Evolutionary conservation across 2,888 invertebrate genomes (phyloP), one percentile per base, ranked within the genome.

Genomic region (Ypsolopha sequella): DNA sequence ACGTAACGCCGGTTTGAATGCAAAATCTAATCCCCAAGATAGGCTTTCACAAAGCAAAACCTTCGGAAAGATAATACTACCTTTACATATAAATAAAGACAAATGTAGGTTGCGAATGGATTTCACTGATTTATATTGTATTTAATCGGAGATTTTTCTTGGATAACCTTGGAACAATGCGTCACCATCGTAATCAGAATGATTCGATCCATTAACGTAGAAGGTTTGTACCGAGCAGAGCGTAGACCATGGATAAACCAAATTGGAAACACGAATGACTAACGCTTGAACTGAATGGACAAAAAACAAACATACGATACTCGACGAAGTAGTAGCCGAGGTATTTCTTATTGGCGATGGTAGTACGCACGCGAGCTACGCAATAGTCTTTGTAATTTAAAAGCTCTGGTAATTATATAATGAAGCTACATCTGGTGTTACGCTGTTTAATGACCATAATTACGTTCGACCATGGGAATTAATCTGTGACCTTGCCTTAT

Each of bases 391-490:
- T 36, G 50, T 50, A 41, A 50, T 52, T 52, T 46, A 14, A 14
- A 35, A 43, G 14, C 33, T 47, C 43, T 50, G 36, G 38, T 47
- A 47, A 47, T 36, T 36, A 47, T 35, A 46, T 47, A 47, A 47
- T 47, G 47, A 45, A 33, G 24, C 45, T 52, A 52, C 51, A 53
- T 52, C 53, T 55, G 53, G 55, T 52, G 52, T 52, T 52, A 55
- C 53, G 48, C 50, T 43, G 9, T 46, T 50, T 46, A 51, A 51
- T 47, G 13, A 39, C 47, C 33, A 6, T 51, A 39, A 52, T 54
- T 53, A 41, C 36, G 54, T 63, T 61, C 59, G 59, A 58, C 58
- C 58, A 57, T 64, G 57, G 54, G 60, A 63, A 64, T 61, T 54
- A 59, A 36, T 36, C 33, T 41, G 38, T 57, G 61, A 57, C 68